Conservation (phyloP, 2,888 invertebrate genomes). For the Pycnomerus fuliginosus region DNA sequence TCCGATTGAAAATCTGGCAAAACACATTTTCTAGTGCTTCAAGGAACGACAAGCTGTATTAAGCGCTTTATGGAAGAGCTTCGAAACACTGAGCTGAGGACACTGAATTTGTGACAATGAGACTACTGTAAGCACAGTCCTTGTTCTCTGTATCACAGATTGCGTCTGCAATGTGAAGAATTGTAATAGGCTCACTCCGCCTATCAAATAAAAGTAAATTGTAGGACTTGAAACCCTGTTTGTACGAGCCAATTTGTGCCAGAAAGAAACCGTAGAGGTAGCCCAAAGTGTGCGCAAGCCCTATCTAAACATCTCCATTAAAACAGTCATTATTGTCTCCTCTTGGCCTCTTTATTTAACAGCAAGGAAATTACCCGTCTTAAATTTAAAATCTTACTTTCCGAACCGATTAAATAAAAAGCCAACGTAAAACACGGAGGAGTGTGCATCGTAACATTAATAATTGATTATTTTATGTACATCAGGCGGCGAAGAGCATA, state of each 20-base stretch:
- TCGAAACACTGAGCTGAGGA: slow-evolving; percentile 7
- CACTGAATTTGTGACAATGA: slow-evolving; percentile 20
- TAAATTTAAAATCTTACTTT: slow-evolving; percentile 18
- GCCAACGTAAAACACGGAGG: slow-evolving; percentile 19
- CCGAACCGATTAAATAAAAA: slow-evolving; percentile 25
- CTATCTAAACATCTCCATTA: slow-evolving; percentile 14
- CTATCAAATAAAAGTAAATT: slow-evolving; percentile 13
- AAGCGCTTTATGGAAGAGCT: slow-evolving; percentile 25
- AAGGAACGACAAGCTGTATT: slow-evolving; percentile 11
- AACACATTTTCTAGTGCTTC: slow-evolving; percentile 15
- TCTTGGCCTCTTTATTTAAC: slow-evolving; percentile 35
- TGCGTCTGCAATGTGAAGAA: slow-evolving; percentile 48
- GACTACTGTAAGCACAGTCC: slow-evolving; percentile 50
- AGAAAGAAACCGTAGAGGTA: slow-evolving; percentile 2
- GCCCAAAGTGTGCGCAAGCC: slow-evolving; percentile 14
- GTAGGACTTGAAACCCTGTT: slow-evolving; percentile 13
- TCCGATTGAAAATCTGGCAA: no score
- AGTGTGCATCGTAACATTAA: slow-evolving; percentile 12
- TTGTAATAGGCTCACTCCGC: slow-evolving; percentile 14
- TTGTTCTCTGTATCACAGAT: slow-evolving; percentile 55
- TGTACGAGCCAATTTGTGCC: slow-evolving; percentile 15
- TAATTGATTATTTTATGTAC: slow-evolving; percentile 21
- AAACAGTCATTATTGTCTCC: slow-evolving; percentile 36
- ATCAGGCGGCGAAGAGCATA: slow-evolving; percentile 21
- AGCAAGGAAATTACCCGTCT: slow-evolving; percentile 28